A percentile compares a stretch with the other conserved stretches of the same genome.
phyloP scores from a whole-genome alignment of 2,888 invertebrate genomes.

The Anorthoa munda region DNA sequence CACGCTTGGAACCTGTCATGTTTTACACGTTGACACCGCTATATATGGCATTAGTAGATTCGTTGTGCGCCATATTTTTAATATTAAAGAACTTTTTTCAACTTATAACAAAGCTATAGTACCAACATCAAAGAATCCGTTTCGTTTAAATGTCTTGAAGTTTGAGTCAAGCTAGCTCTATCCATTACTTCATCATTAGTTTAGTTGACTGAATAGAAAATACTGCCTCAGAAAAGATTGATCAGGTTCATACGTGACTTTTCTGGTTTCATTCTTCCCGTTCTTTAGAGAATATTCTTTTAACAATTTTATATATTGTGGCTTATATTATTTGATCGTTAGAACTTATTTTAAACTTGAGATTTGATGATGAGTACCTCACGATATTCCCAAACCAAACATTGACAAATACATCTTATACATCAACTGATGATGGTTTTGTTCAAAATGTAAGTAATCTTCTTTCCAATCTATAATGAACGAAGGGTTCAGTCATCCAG shows the following conservation, averaged over 20 bases:
- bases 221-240: constrained; percentile 3
- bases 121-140: background rate
- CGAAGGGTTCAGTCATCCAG: constrained; percentile 24
- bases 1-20: background rate
- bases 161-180: constrained; percentile 2
- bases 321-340: background rate
- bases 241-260: constrained; percentile 15
- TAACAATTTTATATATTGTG: background rate
- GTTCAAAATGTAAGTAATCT: constrained; percentile 9
- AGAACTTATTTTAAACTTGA: background rate
- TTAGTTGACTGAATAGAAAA: constrained; percentile 1
- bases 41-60: background rate
- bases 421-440: background rate
- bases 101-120: no score
- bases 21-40: background rate
- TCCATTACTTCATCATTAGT: constrained; percentile 3
- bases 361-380: background rate
- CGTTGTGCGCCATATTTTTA: background rate
- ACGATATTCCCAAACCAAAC: background rate
- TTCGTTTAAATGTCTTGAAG: background rate
- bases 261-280: background rate
- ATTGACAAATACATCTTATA: no score
- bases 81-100: background rate
- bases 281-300: background rate
- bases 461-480: constrained; percentile 24